phyloP scores from a whole-genome alignment of 2,888 invertebrate genomes.

The Apodemia mormo region DNA sequence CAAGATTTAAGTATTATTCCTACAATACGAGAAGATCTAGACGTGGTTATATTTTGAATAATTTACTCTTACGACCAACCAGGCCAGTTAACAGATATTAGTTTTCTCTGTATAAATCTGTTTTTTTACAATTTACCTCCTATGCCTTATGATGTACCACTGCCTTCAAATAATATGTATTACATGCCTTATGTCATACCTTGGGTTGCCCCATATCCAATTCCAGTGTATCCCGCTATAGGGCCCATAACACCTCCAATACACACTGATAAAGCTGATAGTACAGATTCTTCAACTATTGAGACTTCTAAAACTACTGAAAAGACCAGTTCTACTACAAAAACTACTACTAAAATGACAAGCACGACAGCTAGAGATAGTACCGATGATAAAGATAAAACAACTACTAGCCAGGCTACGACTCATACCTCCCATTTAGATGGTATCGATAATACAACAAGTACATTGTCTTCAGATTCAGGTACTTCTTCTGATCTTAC shows the following conservation, averaged over 20 bases:
- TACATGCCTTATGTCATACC: slow-evolving; percentile 1
- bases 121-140: not conserved
- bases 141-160: not conserved
- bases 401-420: not conserved
- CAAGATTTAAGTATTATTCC: not conserved
- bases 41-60: not conserved
- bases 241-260: not conserved
- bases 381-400: no score
- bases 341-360: no score
- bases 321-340: not conserved
- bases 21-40: not conserved
- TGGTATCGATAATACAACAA: not conserved
- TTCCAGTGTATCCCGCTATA: not conserved
- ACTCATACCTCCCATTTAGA: no score
- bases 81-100: not conserved
- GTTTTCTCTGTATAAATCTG: not conserved
- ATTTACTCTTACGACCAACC: not conserved
- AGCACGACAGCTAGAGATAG: no score
- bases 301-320: not conserved
- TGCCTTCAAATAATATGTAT: not conserved
- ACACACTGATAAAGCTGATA: not conserved
- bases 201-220: not conserved
- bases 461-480: not conserved
- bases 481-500: no score
- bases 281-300: not conserved